Conservation (phyloP, 2,797 vertebrate species). For the Dicrostonyx torquatus region DNA sequence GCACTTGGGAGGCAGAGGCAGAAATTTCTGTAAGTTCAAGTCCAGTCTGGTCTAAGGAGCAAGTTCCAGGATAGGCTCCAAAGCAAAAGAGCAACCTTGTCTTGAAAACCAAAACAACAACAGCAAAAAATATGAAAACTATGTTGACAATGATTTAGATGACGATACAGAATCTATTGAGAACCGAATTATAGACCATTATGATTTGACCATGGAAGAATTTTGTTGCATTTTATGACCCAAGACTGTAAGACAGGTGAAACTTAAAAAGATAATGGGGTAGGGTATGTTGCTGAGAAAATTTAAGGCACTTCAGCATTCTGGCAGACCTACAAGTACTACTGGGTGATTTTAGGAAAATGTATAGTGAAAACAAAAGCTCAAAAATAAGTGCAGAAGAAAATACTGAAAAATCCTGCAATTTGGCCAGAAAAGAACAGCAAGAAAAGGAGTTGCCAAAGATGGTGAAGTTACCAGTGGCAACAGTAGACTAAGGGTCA, state of each 20-base stretch:
- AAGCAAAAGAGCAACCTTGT: no score
- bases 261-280: neutral
- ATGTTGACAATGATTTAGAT: neutral
- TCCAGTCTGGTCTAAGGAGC: no score
- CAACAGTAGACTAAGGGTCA: neutral
- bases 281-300: neutral
- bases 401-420: neutral
- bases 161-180: neutral
- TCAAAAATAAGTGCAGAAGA: neutral
- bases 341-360: neutral
- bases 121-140: neutral
- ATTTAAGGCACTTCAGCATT: neutral
- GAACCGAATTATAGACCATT: neutral
- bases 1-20: no score
- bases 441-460: neutral
- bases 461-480: neutral
- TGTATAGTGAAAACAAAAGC: neutral
- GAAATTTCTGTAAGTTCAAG: no score
- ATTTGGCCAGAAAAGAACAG: neutral
- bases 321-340: neutral
- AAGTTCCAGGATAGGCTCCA: no score
- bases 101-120: no score
- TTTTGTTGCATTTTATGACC: neutral
- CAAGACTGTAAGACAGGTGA: neutral
- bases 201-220: neutral